Evolutionary conservation across 2,888 invertebrate species (phyloP).

Genomic region (Sympetrum striolatum): DNA sequence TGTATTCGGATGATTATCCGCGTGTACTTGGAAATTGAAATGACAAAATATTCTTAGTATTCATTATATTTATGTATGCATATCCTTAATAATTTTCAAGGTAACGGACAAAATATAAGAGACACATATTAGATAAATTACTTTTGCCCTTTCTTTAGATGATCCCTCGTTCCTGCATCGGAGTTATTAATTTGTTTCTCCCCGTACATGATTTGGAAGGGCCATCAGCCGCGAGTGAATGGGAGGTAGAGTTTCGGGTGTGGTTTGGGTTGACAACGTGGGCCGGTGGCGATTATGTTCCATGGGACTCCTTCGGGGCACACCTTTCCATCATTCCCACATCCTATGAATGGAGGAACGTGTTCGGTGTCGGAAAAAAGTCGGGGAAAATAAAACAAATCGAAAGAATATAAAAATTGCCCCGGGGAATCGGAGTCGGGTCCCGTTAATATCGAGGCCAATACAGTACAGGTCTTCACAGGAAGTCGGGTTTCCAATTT

Average conservation of each 20-base stretch:
- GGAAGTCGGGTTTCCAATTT: conserved; percentile 28
- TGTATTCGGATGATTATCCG: no score
- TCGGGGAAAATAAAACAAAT: background rate
- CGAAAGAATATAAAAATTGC: conserved; percentile 1
- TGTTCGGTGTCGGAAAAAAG: conserved; percentile 21
- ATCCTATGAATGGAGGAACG: conserved; percentile 24
- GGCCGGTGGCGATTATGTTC: background rate
- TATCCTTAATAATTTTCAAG: no score
- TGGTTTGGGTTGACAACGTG: background rate
- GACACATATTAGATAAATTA: no score
- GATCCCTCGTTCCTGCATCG: no score
- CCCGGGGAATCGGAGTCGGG: conserved; percentile 11
- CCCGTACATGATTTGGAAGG: no score
- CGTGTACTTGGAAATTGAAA: no score
- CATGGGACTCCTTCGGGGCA: background rate
- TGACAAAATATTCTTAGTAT: no score
- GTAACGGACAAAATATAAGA: no score
- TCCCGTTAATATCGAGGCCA: conserved; percentile 32
- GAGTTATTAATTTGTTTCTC: no score
- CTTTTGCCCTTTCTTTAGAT: no score
- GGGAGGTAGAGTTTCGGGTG: background rate
- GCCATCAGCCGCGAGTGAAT: no score
- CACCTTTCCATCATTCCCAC: background rate
- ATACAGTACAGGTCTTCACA: conserved; percentile 26
- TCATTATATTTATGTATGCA: no score